Evolutionary conservation across 2,797 vertebrate species (phyloP), one percentile per base, ranked within the genome.

Genomic region (Fratercula arctica): DNA sequence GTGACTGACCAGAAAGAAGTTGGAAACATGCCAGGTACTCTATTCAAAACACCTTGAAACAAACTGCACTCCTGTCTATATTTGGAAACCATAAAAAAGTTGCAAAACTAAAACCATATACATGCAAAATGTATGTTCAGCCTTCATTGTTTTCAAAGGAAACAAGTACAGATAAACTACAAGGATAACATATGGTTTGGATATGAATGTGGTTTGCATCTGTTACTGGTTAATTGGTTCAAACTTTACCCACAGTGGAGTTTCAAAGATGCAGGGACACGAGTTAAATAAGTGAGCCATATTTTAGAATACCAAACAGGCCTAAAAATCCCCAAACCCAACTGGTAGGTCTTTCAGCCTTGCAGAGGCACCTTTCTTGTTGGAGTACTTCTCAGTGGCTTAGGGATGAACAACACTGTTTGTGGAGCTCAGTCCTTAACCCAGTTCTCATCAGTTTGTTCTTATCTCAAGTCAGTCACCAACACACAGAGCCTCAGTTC

Each of bases 31-130:
- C 90, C 94, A 92, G 41, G 28, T 74, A 6, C 12, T 72, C 53
- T 61, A 82, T 85, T 90, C 68, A 77, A 92, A 95, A 91, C 73
- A 96, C 90, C 93, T 96, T 95, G 78, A 96, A 87, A 87, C 45
- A 90, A 96, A 94, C 66, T 69, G 18, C 39, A 78, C 18, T 85
- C 25, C 66, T 48, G 29, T 23, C 88, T 92, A 68, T 92, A 89
- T 91, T 95, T 91, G 89, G 90, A 92, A 95, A 66, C 46, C 43
- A 51, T 81, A 46, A 96, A 87, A 41, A 84, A 57, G 21, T 53
- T 67, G 69, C 66, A 92, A 93, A 95, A 96, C 78, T 87, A 59
- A 94, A 96, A 91, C 92, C 94, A 91, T 96, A 85, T 43, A 93
- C 53, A 72, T 43, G 37, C 46, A 91, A 94, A 80, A 53, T 77